phyloP scores from a whole-genome alignment of 1,140 invertebrate genomes.

The Meteorus sp. region DNA sequence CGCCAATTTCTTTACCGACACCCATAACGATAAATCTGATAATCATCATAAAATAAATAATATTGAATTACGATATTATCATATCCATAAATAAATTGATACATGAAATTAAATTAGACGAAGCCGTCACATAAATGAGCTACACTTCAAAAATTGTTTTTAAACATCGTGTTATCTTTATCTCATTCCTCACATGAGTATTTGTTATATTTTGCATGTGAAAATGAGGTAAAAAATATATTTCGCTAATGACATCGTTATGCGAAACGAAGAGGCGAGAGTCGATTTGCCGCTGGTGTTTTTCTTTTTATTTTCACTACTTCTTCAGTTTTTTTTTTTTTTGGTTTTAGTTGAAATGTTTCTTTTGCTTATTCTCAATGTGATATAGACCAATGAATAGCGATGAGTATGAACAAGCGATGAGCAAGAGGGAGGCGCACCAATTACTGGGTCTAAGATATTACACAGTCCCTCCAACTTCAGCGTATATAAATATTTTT shows the following conservation, averaged over 20 bases:
- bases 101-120: no score
- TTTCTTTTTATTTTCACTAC: constrained; percentile 5
- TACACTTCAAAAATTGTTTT: no score
- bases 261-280: constrained; percentile 43
- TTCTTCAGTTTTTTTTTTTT: constrained; percentile 1
- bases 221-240: constrained; percentile 6
- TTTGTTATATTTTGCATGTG: neutral
- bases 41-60: neutral
- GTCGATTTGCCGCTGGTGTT: constrained; percentile 40
- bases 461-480: constrained; percentile 29
- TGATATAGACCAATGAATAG: constrained; percentile 46
- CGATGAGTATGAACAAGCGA: constrained; percentile 54
- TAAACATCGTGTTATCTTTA: no score
- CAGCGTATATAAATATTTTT: neutral
- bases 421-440: no score
- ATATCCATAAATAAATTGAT: neutral
- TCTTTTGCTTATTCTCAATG: neutral
- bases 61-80: neutral
- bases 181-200: neutral
- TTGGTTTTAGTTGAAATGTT: neutral
- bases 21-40: constrained; percentile 10
- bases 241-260: constrained; percentile 53
- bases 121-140: no score
- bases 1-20: constrained; percentile 26
- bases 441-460: constrained; percentile 40